Evolutionary conservation across 2,888 invertebrate species (phyloP).

Genomic region (Plagodis dolabraria): DNA sequence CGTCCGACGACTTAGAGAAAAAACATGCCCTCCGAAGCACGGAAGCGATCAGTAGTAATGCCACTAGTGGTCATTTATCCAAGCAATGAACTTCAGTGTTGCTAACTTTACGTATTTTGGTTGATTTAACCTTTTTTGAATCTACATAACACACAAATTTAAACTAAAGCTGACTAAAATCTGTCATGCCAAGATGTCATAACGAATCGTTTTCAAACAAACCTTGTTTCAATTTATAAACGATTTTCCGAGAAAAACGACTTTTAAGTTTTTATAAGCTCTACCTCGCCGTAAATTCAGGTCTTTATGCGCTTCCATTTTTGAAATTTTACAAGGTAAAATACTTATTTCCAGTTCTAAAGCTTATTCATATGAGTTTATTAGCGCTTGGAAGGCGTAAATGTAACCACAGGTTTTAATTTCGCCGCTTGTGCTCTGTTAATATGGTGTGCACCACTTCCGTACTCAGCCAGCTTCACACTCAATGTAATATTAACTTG

Average conservation of each 20-base stretch:
- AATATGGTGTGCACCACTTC: conserved; percentile 60
- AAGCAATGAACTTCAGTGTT: too few relatives aligned
- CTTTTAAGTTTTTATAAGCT: conserved; percentile 31
- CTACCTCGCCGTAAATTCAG: conserved; percentile 15
- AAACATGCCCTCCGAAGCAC: too few relatives aligned
- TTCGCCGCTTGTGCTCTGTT: conserved; percentile 61
- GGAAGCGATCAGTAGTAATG: too few relatives aligned
- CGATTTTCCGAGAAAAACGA: conserved; percentile 7
- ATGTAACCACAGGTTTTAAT: conserved; percentile 71
- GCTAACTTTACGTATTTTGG: too few relatives aligned
- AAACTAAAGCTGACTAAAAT: too few relatives aligned
- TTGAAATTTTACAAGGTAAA: conserved; percentile 22
- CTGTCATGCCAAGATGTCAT: too few relatives aligned
- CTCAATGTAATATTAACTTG: conserved; percentile 32
- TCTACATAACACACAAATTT: too few relatives aligned
- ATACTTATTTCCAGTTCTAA: conserved; percentile 34
- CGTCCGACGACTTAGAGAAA: too few relatives aligned
- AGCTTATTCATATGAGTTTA: conserved; percentile 62
- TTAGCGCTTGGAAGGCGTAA: conserved; percentile 56
- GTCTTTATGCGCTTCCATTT: conserved; percentile 20
- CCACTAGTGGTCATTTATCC: too few relatives aligned
- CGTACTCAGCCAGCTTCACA: conserved; percentile 29
- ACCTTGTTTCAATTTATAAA: conserved; percentile 5
- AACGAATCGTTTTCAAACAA: too few relatives aligned
- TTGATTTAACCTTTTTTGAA: too few relatives aligned